Evolutionary conservation across 2,888 invertebrate species (phyloP).

Genomic region (Alloscopus bannaensis): DNA sequence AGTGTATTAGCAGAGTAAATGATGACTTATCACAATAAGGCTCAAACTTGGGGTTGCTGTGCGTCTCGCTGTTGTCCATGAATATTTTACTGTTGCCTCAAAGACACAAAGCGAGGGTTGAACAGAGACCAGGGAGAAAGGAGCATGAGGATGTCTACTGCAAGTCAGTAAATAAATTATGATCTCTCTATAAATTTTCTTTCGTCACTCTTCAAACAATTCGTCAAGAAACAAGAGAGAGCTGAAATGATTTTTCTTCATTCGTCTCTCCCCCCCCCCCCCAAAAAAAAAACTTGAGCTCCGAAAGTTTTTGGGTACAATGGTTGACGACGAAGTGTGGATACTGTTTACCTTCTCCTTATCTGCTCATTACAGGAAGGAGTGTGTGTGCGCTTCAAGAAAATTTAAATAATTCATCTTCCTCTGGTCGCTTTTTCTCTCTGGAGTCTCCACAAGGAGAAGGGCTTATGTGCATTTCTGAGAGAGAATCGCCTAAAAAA

Average conservation of each 20-base stretch:
- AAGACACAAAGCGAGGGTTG: too few species aligned
- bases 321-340: too few species aligned
- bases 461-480: too few species aligned
- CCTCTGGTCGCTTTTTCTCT: background rate
- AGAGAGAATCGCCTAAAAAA: background rate
- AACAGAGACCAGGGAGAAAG: too few species aligned
- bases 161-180: slow-evolving; percentile 39
- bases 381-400: slow-evolving; percentile 4
- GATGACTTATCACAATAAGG: too few species aligned
- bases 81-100: too few species aligned
- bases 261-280: background rate
- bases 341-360: slow-evolving; percentile 38
- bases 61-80: too few species aligned
- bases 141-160: too few species aligned
- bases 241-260: background rate
- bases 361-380: slow-evolving; percentile 31
- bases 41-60: too few species aligned
- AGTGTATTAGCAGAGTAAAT: too few species aligned
- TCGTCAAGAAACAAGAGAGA: slow-evolving; percentile 29
- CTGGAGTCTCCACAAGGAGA: slow-evolving; percentile 12
- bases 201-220: slow-evolving; percentile 53
- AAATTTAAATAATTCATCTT: slow-evolving; percentile 23
- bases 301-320: too few species aligned
- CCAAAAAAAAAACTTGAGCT: too few species aligned
- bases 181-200: slow-evolving; percentile 54